Conservation (phyloP, 2,797 vertebrate genomes). For the Simalia tracyae region DNA sequence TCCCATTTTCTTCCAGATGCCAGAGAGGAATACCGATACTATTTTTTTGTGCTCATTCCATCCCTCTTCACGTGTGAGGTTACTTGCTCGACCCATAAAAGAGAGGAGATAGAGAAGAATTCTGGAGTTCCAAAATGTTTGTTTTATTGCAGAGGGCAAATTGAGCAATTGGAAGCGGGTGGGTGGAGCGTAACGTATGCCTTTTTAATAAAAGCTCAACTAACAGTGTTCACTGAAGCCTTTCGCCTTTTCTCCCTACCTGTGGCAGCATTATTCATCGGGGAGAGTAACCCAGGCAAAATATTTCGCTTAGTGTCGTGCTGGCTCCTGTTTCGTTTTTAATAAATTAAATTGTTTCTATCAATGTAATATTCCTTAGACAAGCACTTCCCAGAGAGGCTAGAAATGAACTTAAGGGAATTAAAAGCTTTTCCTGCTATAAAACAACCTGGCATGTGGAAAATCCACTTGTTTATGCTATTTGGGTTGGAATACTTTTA, state of each 20-base stretch:
- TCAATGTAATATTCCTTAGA: slow-evolving; percentile 77
- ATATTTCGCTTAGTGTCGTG: slow-evolving; percentile 54
- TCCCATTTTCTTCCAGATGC: slow-evolving; percentile 48
- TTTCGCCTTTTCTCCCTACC: slow-evolving; percentile 41
- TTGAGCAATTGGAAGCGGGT: slow-evolving; percentile 21
- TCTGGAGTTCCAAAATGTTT: slow-evolving; percentile 70
- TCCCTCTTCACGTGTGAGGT: slow-evolving; percentile 64
- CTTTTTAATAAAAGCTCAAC: slow-evolving; percentile 68
- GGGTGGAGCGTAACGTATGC: slow-evolving; percentile 54
- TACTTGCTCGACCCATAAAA: slow-evolving; percentile 65
- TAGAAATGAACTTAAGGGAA: slow-evolving; percentile 81
- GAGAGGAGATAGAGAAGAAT: slow-evolving; percentile 67
- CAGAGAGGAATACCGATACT: slow-evolving; percentile 62
- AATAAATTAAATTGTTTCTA: slow-evolving; percentile 80
- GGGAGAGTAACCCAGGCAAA: slow-evolving; percentile 63
- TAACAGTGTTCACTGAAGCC: slow-evolving; percentile 28
- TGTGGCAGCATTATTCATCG: slow-evolving; percentile 69
- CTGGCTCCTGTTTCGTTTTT: slow-evolving; percentile 72
- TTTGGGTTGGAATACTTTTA: slow-evolving; percentile 70
- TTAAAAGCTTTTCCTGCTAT: slow-evolving; percentile 80
- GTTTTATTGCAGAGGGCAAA: slow-evolving; percentile 65
- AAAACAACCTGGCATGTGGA: slow-evolving; percentile 78
- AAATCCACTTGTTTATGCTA: slow-evolving; percentile 81
- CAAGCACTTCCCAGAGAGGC: slow-evolving; percentile 77
- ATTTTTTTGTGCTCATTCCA: slow-evolving; percentile 67